Evolutionary conservation across 2,113 vertebrate species (phyloP).

Genomic region (Greenwoodochromis staneri): DNA sequence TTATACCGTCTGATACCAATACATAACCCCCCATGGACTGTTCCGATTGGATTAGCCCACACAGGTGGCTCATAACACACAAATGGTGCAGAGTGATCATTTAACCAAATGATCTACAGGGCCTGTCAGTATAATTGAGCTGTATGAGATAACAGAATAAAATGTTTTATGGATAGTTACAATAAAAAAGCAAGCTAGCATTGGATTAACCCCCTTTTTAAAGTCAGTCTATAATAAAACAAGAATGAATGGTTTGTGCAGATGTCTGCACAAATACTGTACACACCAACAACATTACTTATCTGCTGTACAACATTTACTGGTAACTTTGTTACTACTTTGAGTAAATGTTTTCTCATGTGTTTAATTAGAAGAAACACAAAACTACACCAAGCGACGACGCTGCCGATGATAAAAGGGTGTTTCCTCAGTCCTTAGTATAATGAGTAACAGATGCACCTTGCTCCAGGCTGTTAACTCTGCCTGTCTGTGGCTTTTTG

Average conservation of each 20-base stretch:
- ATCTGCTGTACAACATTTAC: background rate
- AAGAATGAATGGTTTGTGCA: background rate
- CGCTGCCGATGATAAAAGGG: background rate
- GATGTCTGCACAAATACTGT: background rate
- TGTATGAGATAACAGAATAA: background rate
- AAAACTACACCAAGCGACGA: background rate
- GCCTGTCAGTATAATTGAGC: background rate
- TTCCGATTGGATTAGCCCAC: background rate
- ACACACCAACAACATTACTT: background rate
- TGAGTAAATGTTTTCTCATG: background rate
- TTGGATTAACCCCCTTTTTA: background rate
- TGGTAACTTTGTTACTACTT: background rate
- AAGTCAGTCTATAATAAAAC: background rate
- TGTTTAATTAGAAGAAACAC: background rate
- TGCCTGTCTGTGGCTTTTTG: background rate
- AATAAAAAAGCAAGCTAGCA: background rate
- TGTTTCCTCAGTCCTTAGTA: accelerated
- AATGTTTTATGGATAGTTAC: background rate
- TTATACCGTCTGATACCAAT: accelerated
- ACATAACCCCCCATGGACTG: background rate
- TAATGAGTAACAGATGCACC: background rate
- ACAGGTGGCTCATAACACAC: background rate
- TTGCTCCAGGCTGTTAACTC: background rate
- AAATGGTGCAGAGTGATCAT: background rate
- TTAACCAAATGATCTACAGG: background rate